A percentile compares a stretch with the other conserved stretches of the same genome.
phyloP scores from a whole-genome alignment of 2,888 invertebrate species.

The Blastobasis adustella region DNA sequence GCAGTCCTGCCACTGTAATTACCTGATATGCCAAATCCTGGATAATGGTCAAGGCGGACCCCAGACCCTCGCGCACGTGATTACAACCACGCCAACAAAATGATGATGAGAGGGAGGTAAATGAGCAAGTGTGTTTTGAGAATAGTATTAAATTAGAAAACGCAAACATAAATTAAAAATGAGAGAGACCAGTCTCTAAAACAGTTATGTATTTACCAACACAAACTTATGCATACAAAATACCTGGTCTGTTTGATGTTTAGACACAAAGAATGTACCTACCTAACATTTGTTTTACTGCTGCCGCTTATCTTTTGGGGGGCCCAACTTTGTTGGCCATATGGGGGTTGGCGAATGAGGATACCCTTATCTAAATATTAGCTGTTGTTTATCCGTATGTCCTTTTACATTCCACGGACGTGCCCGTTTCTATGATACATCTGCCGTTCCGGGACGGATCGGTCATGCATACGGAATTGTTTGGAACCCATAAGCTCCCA shows the following conservation, averaged over 20 bases:
- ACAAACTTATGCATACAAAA: too few relatives aligned
- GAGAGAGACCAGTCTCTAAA: too few relatives aligned
- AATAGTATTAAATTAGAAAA: too few relatives aligned
- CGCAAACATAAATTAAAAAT: too few relatives aligned
- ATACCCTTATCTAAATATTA: conserved; percentile 53
- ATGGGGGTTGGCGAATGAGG: conserved; percentile 39
- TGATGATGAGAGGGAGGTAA: too few relatives aligned
- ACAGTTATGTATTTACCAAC: too few relatives aligned
- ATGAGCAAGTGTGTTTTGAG: too few relatives aligned
- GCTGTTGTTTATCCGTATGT: conserved; percentile 50
- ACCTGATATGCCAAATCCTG: too few relatives aligned
- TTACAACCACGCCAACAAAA: too few relatives aligned
- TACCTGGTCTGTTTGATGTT: conserved; percentile 25
- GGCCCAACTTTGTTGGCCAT: conserved; percentile 41
- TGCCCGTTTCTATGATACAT: conserved; percentile 40
- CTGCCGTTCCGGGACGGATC: conserved; percentile 33
- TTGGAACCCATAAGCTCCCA: conserved; percentile 3
- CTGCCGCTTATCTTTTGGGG: conserved; percentile 34
- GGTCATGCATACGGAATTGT: conserved; percentile 42
- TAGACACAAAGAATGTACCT: conserved; percentile 40
- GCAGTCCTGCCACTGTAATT: too few relatives aligned
- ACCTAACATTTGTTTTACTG: conserved; percentile 39
- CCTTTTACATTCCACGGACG: conserved; percentile 44
- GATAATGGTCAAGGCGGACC: too few relatives aligned
- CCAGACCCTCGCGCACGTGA: too few relatives aligned